phyloP scores from a whole-genome alignment of 2,113 vertebrate genomes.

The Glaucomys volans region DNA sequence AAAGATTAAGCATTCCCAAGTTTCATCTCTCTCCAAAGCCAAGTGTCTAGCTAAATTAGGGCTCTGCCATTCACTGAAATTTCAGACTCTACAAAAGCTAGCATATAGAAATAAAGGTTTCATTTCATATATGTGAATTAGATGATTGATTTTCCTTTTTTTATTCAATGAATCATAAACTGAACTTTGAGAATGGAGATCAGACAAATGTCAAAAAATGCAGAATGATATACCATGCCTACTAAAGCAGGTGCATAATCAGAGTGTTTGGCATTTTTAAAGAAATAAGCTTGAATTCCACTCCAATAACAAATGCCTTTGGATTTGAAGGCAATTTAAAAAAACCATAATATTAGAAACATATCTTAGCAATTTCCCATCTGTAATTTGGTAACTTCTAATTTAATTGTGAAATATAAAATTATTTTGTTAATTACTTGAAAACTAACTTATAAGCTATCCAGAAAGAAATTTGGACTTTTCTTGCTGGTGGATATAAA shows the following conservation, averaged over 20 bases:
- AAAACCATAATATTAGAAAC: conserved; percentile 7
- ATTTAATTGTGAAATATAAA: conserved; percentile 60
- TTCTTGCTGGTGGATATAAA: conserved; percentile 20
- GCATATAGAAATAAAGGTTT: neutral
- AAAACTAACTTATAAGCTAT: conserved; percentile 65
- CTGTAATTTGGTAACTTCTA: conserved; percentile 48
- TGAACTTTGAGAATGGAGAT: conserved; percentile 1
- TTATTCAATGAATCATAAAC: neutral
- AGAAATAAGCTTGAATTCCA: conserved; percentile 4
- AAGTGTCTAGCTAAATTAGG: neutral
- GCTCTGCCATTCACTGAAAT: neutral
- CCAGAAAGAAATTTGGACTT: neutral
- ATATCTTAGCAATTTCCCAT: conserved; percentile 43
- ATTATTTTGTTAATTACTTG: conserved; percentile 72
- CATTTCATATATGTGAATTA: neutral
- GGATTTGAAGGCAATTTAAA: neutral
- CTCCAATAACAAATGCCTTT: neutral
- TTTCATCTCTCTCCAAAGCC: neutral
- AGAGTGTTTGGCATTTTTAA: neutral
- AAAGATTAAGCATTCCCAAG: neutral
- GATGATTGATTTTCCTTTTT: neutral
- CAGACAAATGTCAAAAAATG: neutral
- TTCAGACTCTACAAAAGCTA: neutral
- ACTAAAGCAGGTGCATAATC: neutral
- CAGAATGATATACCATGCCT: neutral